phyloP scores from a whole-genome alignment of 2,797 vertebrate species.

The Linurgus olivaceus region DNA sequence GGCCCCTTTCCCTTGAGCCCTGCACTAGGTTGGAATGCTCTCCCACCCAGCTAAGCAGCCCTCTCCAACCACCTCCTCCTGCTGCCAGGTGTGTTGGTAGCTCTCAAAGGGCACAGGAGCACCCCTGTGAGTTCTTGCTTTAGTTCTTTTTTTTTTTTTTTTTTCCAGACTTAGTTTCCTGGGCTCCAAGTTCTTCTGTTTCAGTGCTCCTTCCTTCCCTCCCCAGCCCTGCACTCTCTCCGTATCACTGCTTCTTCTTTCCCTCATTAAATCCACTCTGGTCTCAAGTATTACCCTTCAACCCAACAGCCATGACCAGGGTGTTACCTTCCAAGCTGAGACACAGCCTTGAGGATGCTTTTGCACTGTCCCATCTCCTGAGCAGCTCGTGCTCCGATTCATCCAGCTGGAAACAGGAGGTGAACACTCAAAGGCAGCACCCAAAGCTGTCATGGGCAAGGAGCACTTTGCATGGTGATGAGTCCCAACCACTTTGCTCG shows the following conservation, averaged over 20 bases:
- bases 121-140: background rate
- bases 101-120: background rate
- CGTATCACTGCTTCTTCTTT: background rate
- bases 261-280: rapidly evolving
- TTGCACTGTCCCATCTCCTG: background rate
- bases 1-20: background rate
- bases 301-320: rapidly evolving
- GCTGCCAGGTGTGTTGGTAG: background rate
- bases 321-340: background rate
- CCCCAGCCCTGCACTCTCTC: background rate
- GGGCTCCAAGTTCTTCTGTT: background rate
- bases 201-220: background rate
- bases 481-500: background rate
- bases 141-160: background rate
- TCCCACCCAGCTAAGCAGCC: background rate
- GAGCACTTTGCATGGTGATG: rapidly evolving
- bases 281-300: background rate
- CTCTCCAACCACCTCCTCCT: background rate
- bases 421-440: background rate
- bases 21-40: background rate
- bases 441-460: background rate
- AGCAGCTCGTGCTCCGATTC: rapidly evolving
- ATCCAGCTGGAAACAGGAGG: background rate
- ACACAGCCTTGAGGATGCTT: background rate
- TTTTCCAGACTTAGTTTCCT: background rate